phyloP scores from a whole-genome alignment of 2,113 vertebrate genomes.

The Ariopsis seemanni region DNA sequence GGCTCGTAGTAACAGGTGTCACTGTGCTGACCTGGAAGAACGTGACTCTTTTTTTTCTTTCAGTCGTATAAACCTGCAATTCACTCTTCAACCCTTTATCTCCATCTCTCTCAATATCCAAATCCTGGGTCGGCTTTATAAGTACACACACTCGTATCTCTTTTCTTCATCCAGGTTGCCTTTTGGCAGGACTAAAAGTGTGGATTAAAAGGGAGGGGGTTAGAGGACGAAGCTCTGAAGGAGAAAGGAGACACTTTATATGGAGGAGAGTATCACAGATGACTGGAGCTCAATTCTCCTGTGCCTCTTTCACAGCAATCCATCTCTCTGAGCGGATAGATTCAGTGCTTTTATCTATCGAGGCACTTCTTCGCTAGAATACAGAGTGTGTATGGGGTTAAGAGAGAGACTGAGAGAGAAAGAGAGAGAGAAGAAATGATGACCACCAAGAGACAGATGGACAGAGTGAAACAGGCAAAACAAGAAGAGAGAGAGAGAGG shows the following conservation, averaged over 20 bases:
- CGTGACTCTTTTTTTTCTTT: no score
- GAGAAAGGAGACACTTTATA: conserved; percentile 50
- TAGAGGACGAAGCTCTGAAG: conserved; percentile 33
- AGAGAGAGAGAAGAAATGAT: not conserved
- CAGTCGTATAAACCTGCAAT: no score
- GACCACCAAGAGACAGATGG: conserved; percentile 2
- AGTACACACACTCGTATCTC: not conserved
- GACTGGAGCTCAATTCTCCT: conserved; percentile 57
- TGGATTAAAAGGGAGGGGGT: not conserved
- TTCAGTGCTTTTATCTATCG: conserved; percentile 57
- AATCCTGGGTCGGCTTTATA: conserved; percentile 20
- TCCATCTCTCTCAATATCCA: not conserved
- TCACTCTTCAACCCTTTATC: no score
- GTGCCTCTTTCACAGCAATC: conserved; percentile 67
- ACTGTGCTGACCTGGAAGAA: no score
- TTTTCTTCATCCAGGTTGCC: conserved; percentile 2
- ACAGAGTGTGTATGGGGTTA: conserved; percentile 45
- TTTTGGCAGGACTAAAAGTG: not conserved
- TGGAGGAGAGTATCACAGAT: conserved; percentile 54
- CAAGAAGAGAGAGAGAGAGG: not conserved
- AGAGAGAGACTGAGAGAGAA: not conserved
- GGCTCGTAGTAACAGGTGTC: no score
- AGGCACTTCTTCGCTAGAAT: conserved; percentile 55
- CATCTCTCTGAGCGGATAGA: conserved; percentile 61
- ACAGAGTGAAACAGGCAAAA: conserved; percentile 13